Evolutionary conservation across 2,113 vertebrate species (phyloP), one percentile per base, ranked within the genome.

Genomic region (Colius striatus): DNA sequence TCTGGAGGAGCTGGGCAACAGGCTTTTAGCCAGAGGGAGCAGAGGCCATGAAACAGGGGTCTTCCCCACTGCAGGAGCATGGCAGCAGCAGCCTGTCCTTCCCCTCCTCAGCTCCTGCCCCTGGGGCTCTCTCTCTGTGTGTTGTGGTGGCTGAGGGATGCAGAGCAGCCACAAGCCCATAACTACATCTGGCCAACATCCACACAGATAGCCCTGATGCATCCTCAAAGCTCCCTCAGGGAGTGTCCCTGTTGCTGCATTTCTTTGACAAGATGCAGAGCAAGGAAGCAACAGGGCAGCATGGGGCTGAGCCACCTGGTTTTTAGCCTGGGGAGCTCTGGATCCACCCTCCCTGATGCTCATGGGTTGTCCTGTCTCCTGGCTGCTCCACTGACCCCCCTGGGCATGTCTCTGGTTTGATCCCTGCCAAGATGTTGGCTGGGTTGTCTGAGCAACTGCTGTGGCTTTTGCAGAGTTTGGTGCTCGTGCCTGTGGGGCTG

Each of bases 41-140:
- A 53, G 58, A 50, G 61, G 22, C 68, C 36, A 27, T 25, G 53
- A 32, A 22, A 29, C 16, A 27, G 51, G 26, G 36, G 41, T 27
- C 41, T 66, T 66, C 41, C 20, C 13, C 30, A 6, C 54, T 25
- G 41, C 30, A 30, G n/a, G 9, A 67, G 75, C 43, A 5, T 2
- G 13, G 74, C 8, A 54, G 16, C 48, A 41, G n/a, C 2, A 1
- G 1, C 26, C 57, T 71, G 66, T 45, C 62, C 84, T 67, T 61
- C 47, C 45, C 51, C 53, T 8, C 11, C 45, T 50, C 0, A 0
- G 1, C 41, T 34, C 27, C 48, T 77, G 60, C 29, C 57, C 5
- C 0, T 0, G 8, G 62, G 63, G 20, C 23, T 11, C n/a, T 41
- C 38, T 41, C 9, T 41, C 38, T 41, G 38, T 41, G 38, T 41